These are phyloP conservation scores for Embidobia sp. DNA, from an alignment of 2,888 invertebrate species.

Conservation along the genomic window DNA sequence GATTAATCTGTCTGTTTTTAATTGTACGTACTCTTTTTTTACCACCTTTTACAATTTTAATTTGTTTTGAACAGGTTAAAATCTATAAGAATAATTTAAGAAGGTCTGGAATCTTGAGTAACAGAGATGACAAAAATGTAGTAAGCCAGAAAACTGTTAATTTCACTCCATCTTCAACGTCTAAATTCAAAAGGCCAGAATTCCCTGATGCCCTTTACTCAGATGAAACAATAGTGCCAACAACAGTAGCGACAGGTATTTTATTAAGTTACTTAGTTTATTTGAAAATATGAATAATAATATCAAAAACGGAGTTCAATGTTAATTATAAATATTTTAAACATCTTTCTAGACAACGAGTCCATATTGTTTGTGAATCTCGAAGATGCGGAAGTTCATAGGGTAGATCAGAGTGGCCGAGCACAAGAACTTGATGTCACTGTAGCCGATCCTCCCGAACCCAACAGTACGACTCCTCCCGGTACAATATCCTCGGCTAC, in stretches of 20 bases:
- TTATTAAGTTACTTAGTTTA: no score
- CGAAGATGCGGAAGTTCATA: constrained; percentile 40
- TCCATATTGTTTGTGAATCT: constrained; percentile 31
- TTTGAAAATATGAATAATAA: no score
- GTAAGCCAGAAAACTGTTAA: background rate
- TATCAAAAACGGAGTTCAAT: background rate
- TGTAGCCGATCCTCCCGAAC: constrained; percentile 74
- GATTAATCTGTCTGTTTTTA: constrained; percentile 36
- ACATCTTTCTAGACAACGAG: constrained; percentile 21
- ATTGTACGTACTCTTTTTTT: background rate
- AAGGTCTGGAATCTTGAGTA: constrained; percentile 17
- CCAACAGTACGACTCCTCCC: constrained; percentile 65
- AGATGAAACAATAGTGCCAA: background rate
- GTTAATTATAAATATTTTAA: background rate
- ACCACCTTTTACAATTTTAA: background rate
- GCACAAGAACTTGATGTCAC: constrained; percentile 77
- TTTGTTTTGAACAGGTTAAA: constrained; percentile 72
- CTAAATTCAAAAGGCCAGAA: constrained; percentile 32
- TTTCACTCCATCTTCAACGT: background rate
- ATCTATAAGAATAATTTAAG: constrained; percentile 69
- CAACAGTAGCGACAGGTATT: constrained; percentile 39
- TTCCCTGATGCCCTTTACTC: constrained; percentile 31
- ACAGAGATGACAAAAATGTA: constrained; percentile 3
- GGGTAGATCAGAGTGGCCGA: constrained; percentile 74
- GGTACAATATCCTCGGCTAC: constrained; percentile 69